A percentile compares a stretch with the other conserved stretches of the same genome.
Evolutionary conservation across 1,140 invertebrate species (phyloP).

Genomic region (Drosophila nannoptera): DNA sequence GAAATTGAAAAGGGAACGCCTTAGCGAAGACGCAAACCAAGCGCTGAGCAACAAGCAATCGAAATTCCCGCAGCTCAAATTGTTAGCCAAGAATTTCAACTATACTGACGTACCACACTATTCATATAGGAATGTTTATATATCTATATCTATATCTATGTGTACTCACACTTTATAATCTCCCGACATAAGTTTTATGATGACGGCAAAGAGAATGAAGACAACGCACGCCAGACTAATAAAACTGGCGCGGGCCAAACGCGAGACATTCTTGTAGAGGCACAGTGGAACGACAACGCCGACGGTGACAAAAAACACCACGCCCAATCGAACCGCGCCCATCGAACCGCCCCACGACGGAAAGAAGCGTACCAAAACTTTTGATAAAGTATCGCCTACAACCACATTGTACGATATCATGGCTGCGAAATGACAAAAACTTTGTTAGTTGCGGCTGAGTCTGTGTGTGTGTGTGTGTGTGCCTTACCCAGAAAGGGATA

Average conservation of each 20-base stretch:
- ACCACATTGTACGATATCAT: slow-evolving; percentile 96
- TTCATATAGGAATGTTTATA: no score
- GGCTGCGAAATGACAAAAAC: slow-evolving; percentile 80
- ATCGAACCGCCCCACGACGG: slow-evolving; percentile 80
- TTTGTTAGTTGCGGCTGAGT: slow-evolving; percentile 11
- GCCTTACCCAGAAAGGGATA: slow-evolving; percentile 91
- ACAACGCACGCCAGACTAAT: slow-evolving; percentile 87
- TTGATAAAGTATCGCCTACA: slow-evolving; percentile 93
- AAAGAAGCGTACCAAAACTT: slow-evolving; percentile 85
- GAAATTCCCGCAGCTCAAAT: no score
- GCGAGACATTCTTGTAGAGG: slow-evolving; percentile 88
- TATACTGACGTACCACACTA: no score
- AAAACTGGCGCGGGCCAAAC: slow-evolving; percentile 89
- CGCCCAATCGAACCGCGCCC: slow-evolving; percentile 85
- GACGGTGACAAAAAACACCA: slow-evolving; percentile 88
- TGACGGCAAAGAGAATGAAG: slow-evolving; percentile 87
- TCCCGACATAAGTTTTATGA: slow-evolving; percentile 81
- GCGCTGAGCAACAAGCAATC: no score
- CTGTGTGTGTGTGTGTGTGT: slow-evolving; percentile 5
- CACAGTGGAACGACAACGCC: slow-evolving; percentile 89
- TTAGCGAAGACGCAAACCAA: neutral
- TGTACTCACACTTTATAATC: slow-evolving; percentile 80
- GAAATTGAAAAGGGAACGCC: neutral
- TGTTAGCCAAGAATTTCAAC: no score
- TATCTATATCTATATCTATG: neutral